A percentile compares a stretch with the other conserved stretches of the same genome.
These are phyloP conservation scores for Lochmaea crataegi DNA, from an alignment of 2,888 invertebrate genomes.

Conservation along the genomic window DNA sequence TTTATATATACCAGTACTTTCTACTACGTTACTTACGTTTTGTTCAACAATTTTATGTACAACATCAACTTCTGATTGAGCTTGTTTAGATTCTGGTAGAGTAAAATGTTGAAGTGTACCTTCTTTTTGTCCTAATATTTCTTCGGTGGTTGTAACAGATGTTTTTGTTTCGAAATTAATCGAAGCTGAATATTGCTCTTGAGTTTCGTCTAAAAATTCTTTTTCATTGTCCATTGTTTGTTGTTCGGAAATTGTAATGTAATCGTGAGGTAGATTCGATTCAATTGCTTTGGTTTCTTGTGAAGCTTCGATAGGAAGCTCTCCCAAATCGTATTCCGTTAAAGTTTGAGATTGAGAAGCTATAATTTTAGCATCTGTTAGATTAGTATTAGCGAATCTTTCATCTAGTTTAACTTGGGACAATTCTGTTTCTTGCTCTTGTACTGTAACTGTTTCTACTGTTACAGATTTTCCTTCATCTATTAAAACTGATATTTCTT, in stretches of 20 bases:
- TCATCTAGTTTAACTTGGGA: constrained; percentile 48
- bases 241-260: constrained; percentile 60
- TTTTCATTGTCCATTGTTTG: constrained; percentile 64
- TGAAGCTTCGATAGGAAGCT: constrained; percentile 41
- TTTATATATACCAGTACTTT: constrained; percentile 53
- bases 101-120: constrained; percentile 57
- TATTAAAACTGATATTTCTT: constrained; percentile 62
- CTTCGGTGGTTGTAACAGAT: constrained; percentile 63
- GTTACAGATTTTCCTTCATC: constrained; percentile 64
- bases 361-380: constrained; percentile 61
- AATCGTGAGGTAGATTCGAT: constrained; percentile 58
- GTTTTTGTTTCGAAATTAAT: constrained; percentile 63
- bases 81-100: constrained; percentile 58
- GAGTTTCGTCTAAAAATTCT: constrained; percentile 55
- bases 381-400: constrained; percentile 40
- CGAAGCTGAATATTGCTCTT: constrained; percentile 62
- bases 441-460: constrained; percentile 65
- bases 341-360: constrained; percentile 50
- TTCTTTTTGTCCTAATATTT: constrained; percentile 65
- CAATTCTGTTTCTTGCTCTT: constrained; percentile 66
- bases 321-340: constrained; percentile 42
- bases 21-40: constrained; percentile 53
- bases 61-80: constrained; percentile 56
- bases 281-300: constrained; percentile 45
- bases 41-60: constrained; percentile 63